These are phyloP conservation scores for Geococcyx californianus DNA, from an alignment of 2,113 vertebrate species.

Conservation along the genomic window DNA sequence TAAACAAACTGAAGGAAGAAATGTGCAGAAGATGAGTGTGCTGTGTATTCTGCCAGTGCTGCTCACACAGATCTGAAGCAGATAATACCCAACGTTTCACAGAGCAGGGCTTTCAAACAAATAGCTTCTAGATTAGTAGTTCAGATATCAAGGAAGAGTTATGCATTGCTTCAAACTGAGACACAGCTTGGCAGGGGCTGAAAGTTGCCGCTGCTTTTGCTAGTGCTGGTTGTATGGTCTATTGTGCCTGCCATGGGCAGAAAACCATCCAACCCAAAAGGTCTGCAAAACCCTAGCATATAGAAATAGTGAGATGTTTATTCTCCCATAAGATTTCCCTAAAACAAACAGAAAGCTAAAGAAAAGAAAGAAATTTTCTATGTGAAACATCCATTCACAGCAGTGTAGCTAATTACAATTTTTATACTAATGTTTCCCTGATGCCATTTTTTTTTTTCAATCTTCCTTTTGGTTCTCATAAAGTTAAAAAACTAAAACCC, in stretches of 20 bases:
- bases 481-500: background rate
- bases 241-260: background rate
- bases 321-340: background rate
- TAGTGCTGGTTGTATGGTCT: background rate
- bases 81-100: background rate
- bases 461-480: background rate
- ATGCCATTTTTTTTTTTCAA: background rate
- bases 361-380: background rate
- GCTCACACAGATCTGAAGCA: background rate
- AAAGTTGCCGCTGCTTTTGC: background rate
- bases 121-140: background rate
- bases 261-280: background rate
- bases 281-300: background rate
- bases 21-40: rapidly evolving
- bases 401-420: background rate
- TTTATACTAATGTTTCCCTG: background rate
- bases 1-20: background rate
- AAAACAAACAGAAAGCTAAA: background rate
- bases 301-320: background rate
- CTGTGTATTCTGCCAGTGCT: background rate
- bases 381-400: background rate
- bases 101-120: background rate
- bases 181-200: background rate
- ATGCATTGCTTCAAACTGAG: background rate
- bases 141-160: background rate